These are phyloP conservation scores for Aspidiotus destructor DNA, from an alignment of 2,888 invertebrate genomes.

Conservation along the genomic window DNA sequence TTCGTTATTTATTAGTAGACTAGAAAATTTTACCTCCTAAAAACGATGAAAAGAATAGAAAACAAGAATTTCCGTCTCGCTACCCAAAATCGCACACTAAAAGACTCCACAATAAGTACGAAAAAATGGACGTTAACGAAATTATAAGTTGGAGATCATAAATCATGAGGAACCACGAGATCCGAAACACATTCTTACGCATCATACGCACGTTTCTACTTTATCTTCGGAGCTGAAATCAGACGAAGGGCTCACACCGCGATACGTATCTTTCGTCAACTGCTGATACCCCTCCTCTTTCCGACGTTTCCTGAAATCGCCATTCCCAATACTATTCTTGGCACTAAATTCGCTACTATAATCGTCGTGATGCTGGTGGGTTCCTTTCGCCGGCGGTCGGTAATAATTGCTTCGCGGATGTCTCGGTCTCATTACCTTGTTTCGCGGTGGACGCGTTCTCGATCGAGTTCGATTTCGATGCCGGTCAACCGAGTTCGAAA, in stretches of 20 bases:
- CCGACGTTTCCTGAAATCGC: constrained; percentile 10
- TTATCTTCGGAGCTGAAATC: constrained; percentile 25
- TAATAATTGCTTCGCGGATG: not conserved
- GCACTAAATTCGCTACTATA: not conserved
- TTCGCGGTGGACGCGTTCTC: constrained; percentile 1
- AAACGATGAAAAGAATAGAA: not conserved
- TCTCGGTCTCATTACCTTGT: not conserved
- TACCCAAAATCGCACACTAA: no score
- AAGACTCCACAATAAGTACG: no score
- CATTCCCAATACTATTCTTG: not conserved
- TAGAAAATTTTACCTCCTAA: not conserved
- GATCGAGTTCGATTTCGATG: not conserved
- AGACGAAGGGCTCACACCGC: not conserved
- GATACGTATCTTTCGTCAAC: constrained; percentile 1
- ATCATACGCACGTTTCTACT: constrained; percentile 25
- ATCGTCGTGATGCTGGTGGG: not conserved
- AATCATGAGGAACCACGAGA: no score
- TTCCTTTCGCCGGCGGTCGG: constrained; percentile 7
- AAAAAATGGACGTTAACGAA: no score
- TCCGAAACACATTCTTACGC: no score
- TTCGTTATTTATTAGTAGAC: no score
- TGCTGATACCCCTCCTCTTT: constrained; percentile 13
- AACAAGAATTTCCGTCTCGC: no score
- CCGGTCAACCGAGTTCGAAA: constrained; percentile 15
- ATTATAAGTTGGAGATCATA: no score